These are phyloP conservation scores for Cryptomyrus ogoouensis DNA, from an alignment of 2,113 vertebrate genomes.

Conservation along the genomic window DNA sequence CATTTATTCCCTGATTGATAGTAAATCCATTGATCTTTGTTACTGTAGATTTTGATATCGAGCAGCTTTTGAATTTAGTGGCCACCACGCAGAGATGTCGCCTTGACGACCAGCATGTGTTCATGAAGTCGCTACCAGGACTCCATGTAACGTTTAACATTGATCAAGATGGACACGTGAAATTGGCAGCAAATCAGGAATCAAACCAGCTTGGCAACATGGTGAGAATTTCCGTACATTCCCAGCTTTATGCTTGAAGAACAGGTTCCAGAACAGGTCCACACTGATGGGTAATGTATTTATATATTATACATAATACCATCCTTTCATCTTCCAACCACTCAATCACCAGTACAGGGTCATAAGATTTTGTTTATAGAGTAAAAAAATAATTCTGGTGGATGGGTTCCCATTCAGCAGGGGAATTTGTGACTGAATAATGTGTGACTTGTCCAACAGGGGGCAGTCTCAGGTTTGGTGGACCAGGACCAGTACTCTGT, in stretches of 20 bases:
- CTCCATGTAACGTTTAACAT: conserved; percentile 50
- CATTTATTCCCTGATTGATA: not conserved
- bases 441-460: conserved; percentile 32
- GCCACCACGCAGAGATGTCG: conserved; percentile 63
- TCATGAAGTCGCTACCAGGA: conserved; percentile 58
- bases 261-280: not conserved
- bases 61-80: conserved; percentile 67
- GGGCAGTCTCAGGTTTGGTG: conserved; percentile 3
- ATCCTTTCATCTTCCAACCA: not conserved
- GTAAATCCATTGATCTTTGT: not conserved
- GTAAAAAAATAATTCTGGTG: not conserved
- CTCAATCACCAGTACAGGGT: not conserved
- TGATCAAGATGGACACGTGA: conserved; percentile 23
- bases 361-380: not conserved
- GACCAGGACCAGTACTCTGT: conserved; percentile 65
- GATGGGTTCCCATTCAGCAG: not conserved
- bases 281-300: not conserved
- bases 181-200: conserved; percentile 15
- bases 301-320: not conserved
- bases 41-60: conserved; percentile 53
- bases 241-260: not conserved
- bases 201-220: not conserved
- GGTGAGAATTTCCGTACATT: not conserved
- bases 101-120: conserved; percentile 71
- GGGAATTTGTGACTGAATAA: not conserved